A percentile compares a stretch with the other conserved stretches of the same genome.
Conservation (phyloP, 2,888 invertebrate genomes). For the Euzophera pinguis region DNA sequence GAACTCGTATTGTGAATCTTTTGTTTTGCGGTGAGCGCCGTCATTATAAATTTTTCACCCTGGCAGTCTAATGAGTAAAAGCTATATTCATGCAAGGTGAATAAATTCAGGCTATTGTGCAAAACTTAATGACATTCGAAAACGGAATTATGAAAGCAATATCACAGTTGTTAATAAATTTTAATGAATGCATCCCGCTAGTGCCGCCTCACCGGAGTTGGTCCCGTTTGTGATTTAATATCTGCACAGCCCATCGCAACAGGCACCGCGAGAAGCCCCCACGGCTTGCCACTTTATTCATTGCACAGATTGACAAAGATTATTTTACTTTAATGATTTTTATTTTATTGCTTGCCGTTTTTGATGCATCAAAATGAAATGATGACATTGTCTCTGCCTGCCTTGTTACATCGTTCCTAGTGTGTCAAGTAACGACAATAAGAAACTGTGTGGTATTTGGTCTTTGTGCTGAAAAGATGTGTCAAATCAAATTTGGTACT, state of each 20-base stretch:
- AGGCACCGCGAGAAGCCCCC: not conserved
- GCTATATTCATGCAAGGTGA: conserved; percentile 31
- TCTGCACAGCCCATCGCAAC: not conserved
- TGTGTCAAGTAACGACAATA: too few species aligned
- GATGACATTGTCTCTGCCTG: too few species aligned
- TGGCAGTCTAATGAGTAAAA: conserved; percentile 63
- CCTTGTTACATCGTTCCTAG: too few species aligned
- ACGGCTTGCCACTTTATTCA: not conserved
- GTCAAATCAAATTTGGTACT: too few species aligned
- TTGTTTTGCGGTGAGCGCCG: conserved; percentile 49
- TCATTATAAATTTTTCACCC: conserved; percentile 64
- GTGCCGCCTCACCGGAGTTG: conserved; percentile 2
- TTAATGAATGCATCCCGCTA: conserved; percentile 18
- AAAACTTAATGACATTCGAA: conserved; percentile 32
- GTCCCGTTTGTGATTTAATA: conserved; percentile 15
- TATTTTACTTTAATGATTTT: not conserved
- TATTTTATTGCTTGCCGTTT: too few species aligned
- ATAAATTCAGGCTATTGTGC: conserved; percentile 26
- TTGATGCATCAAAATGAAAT: too few species aligned
- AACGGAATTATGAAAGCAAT: conserved; percentile 23
- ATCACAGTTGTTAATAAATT: conserved; percentile 23
- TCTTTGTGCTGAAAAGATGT: too few species aligned
- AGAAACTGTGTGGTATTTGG: too few species aligned
- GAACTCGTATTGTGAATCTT: conserved; percentile 57
- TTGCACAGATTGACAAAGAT: not conserved